Evolutionary conservation across 2,797 vertebrate genomes (phyloP).

Genomic region (Dipus sagitta): DNA sequence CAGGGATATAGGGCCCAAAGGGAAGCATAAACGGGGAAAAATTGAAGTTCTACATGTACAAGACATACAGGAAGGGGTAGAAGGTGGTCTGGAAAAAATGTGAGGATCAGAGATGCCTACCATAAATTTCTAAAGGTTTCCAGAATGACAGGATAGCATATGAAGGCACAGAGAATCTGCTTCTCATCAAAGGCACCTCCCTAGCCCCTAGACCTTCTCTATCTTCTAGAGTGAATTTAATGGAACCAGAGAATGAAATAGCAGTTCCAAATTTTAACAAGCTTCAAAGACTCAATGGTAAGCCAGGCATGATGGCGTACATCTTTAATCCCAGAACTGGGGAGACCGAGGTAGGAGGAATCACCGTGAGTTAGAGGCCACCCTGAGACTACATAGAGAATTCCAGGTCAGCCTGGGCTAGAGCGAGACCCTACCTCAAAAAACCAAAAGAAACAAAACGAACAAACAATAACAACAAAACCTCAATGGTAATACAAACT

Average conservation of each 20-base stretch:
- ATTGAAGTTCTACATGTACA: not conserved
- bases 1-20: not conserved
- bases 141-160: not conserved
- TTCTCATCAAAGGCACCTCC: not conserved
- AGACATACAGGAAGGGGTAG: not conserved
- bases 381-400: too few species aligned
- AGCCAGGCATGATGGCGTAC: too few species aligned
- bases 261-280: constrained; percentile 27
- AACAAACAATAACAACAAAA: too few species aligned
- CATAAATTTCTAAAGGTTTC: not conserved
- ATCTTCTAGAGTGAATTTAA: not conserved
- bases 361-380: too few species aligned
- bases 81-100: not conserved
- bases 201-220: not conserved
- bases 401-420: too few species aligned
- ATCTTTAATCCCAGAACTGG: too few species aligned
- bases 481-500: not conserved
- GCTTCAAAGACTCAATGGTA: not conserved
- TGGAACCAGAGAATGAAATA: not conserved
- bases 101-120: not conserved
- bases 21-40: not conserved
- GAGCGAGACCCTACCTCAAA: too few species aligned
- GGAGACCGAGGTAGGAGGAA: too few species aligned
- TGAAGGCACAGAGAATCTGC: not conserved
- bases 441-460: too few species aligned